phyloP scores from a whole-genome alignment of 2,888 invertebrate genomes.

The Lypha dubia region DNA sequence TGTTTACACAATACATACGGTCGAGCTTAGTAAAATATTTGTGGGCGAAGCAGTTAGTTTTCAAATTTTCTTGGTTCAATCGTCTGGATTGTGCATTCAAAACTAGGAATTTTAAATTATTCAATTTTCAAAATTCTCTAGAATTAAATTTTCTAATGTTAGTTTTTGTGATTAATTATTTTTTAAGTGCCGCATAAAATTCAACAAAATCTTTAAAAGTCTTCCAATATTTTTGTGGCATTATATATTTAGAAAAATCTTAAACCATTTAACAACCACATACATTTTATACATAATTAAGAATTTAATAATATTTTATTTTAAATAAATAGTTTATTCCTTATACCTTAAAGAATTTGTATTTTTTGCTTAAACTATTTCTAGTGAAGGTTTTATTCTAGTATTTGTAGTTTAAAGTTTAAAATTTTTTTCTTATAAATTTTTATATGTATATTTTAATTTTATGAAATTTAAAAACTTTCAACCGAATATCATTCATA shows the following conservation, averaged over 20 bases:
- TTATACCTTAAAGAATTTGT: not conserved
- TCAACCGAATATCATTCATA: conserved; percentile 21
- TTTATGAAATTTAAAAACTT: not conserved
- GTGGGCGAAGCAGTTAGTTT: no score
- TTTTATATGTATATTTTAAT: not conserved
- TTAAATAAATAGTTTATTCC: not conserved
- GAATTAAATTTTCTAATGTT: conserved; percentile 17
- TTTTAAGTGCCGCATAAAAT: conserved; percentile 57
- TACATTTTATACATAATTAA: not conserved
- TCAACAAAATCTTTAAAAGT: conserved; percentile 74
- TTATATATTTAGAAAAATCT: not conserved
- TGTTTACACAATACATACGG: no score
- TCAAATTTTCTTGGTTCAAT: no score
- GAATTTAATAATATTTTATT: not conserved
- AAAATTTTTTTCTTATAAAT: not conserved
- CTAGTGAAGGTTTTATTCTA: no score
- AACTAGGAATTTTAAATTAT: no score
- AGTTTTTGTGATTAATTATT: conserved; percentile 29
- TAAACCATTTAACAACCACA: not conserved
- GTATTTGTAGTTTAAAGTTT: no score
- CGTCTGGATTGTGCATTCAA: no score
- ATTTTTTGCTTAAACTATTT: no score
- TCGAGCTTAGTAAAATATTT: no score
- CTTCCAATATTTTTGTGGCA: conserved; percentile 72
- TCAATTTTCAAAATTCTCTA: no score